Conservation (phyloP, 2,113 vertebrate species). For the Oryzias woworae region DNA sequence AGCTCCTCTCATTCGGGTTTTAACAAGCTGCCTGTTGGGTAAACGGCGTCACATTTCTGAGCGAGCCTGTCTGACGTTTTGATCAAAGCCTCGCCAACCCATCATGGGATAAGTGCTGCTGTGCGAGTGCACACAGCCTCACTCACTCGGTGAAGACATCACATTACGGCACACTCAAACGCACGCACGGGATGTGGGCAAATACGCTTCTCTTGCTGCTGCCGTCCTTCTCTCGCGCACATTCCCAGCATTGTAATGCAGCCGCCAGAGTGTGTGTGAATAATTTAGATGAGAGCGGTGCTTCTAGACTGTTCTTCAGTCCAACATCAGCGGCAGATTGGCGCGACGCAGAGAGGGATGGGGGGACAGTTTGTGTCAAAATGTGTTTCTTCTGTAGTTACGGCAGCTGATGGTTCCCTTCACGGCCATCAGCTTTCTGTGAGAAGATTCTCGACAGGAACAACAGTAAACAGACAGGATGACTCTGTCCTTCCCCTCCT, state of each 20-base stretch:
- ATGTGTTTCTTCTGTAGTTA: not conserved
- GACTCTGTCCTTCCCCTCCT: conserved; percentile 62
- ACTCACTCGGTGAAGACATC: conserved; percentile 48
- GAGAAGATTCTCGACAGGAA: not conserved
- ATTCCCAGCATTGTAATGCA: conserved; percentile 50
- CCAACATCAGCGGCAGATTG: conserved; percentile 25
- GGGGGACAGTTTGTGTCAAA: not conserved
- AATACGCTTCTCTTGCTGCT: conserved; percentile 12
- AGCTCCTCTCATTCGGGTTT: conserved; percentile 4
- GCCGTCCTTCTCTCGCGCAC: conserved; percentile 18
- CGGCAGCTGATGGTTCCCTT: no score
- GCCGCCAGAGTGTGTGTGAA: conserved; percentile 52
- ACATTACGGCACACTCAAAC: conserved; percentile 47
- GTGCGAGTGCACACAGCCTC: conserved; percentile 57
- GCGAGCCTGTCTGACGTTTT: conserved; percentile 24
- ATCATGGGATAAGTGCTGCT: conserved; percentile 56
- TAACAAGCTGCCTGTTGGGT: conserved; percentile 51
- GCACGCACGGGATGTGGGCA: conserved; percentile 6
- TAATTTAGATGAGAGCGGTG: conserved; percentile 65
- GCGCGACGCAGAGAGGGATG: conserved; percentile 9
- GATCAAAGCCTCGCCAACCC: conserved; percentile 30
- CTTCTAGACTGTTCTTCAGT: conserved; percentile 61
- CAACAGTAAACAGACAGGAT: conserved; percentile 23
- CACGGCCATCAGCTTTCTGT: no score
- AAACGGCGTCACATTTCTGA: conserved; percentile 43